Base-by-base conservation (phyloP, 1,140 invertebrate genomes). In the Carposina sasakii region DNA sequence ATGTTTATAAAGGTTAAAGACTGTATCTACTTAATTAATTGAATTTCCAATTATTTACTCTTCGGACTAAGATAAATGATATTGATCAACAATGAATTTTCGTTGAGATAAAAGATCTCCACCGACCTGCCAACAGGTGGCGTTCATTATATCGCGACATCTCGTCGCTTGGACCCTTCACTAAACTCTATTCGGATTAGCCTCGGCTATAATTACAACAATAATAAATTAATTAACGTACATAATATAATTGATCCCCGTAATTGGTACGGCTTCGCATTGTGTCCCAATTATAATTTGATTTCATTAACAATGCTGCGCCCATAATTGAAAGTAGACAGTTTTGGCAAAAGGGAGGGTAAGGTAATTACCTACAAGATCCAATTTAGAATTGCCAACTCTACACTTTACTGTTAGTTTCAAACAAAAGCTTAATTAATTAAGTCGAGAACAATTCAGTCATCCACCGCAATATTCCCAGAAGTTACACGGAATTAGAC, bases 381-480 rank as follows among this genome's bases (percentile, higher is more conserved):
- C 79, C 79, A 83, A 83, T 83, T 83, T 83, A 79, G 79, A 83
- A 81, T 81, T 83, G 76, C 77, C 77, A 78, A 79, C 72, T 83
- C 76, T 81, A 83, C 79, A 83, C 75, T 77, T 79, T 79, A 77
- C 79, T 78, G 77, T 78, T 81, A 83, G 79, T 83, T 83, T 81
- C 76, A 83, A 83, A 83, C 79, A 83, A 83, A 82, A 83, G 79
- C 79, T 83, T 81, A 83, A 83, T 83, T 83, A 83, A 83, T 83
- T 83, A 83, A 83, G 76, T 79, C 77, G 74, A 78, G 76, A 83
- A 83, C 77, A 83, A 83, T 83, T 83, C 79, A 83, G 77, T 77
- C 79, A 70, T 71, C 65, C 77, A 76, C 73, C 76, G 76, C 81
- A 83, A 83, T 81, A 81, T 81, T 83, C 79, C 75, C 79, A 78